Evolutionary conservation across 92 coral and sea anemone genomes (phyloP).

Genomic region (Zoanthus solanderi): DNA sequence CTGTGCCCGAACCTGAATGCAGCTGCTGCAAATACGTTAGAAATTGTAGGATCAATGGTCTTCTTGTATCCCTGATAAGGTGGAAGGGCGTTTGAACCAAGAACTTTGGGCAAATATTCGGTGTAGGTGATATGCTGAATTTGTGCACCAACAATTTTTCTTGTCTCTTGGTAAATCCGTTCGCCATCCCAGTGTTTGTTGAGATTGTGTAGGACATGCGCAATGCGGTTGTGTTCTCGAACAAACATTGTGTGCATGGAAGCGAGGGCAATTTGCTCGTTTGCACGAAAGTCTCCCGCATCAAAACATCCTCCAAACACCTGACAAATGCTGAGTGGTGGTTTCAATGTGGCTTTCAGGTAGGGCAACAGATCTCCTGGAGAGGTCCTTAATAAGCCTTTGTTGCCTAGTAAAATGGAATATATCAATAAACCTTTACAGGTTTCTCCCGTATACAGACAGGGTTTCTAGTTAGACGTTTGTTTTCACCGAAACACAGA

Average conservation of each 20-base stretch:
- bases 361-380: constrained; percentile 80
- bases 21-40: constrained; percentile 90
- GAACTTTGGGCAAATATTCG: constrained; percentile 86
- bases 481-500: too few relatives aligned
- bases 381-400: constrained; percentile 72
- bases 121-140: constrained; percentile 92
- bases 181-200: constrained; percentile 86
- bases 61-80: constrained; percentile 77
- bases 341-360: constrained; percentile 76
- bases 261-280: constrained; percentile 92
- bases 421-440: too few relatives aligned
- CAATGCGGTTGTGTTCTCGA: constrained; percentile 94
- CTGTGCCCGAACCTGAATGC: constrained; percentile 98
- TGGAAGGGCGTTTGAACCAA: constrained; percentile 75
- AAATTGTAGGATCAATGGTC: constrained; percentile 80
- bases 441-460: too few relatives aligned
- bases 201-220: constrained; percentile 61
- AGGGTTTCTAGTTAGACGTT: too few relatives aligned
- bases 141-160: constrained; percentile 93
- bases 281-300: constrained; percentile 97
- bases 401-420: constrained; percentile 54
- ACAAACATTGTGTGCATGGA: constrained; percentile 98
- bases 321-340: constrained; percentile 92
- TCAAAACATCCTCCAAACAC: constrained; percentile 93
- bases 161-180: constrained; percentile 84